Evolutionary conservation across 2,888 invertebrate genomes (phyloP).

Genomic region (Entomobrya proxima): DNA sequence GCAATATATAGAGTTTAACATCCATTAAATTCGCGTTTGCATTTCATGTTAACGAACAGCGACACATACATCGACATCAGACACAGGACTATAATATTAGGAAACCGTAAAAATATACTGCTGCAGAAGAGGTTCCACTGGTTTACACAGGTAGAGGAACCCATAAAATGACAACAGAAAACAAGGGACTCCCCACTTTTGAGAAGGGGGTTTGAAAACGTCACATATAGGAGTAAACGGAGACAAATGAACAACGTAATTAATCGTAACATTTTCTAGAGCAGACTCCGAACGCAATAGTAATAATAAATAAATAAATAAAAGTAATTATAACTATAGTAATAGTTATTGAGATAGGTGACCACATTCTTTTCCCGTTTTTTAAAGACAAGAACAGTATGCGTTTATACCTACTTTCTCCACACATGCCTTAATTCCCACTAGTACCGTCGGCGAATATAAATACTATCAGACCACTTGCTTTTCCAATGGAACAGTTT

Average conservation of each 20-base stretch:
- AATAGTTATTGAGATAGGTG: neutral
- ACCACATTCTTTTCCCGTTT: conserved; percentile 27
- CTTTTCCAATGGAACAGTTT: conserved; percentile 1
- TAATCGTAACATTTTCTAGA: neutral
- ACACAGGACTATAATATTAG: conserved; percentile 17
- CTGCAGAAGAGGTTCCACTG: conserved; percentile 17
- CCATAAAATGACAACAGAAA: neutral
- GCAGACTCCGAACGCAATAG: neutral
- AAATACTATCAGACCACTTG: conserved; percentile 64
- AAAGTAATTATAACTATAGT: neutral
- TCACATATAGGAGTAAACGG: neutral
- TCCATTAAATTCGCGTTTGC: conserved; percentile 12
- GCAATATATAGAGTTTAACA: neutral
- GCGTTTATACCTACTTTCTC: neutral
- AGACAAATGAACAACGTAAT: conserved; percentile 3
- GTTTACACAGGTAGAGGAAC: conserved; percentile 39
- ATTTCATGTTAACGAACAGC: neutral
- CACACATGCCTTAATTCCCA: conserved; percentile 53
- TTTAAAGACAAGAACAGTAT: neutral
- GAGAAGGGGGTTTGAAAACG: conserved; percentile 20
- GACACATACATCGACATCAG: neutral
- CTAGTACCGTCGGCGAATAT: conserved; percentile 62
- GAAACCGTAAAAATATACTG: neutral
- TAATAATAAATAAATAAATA: conserved; percentile 4
- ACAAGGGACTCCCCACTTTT: conserved; percentile 7